Evolutionary conservation across 35 echinoderm and acorn worm genomes (phyloP), one percentile per base, ranked within the genome.

Genomic region (Lytechinus variegatus): DNA sequence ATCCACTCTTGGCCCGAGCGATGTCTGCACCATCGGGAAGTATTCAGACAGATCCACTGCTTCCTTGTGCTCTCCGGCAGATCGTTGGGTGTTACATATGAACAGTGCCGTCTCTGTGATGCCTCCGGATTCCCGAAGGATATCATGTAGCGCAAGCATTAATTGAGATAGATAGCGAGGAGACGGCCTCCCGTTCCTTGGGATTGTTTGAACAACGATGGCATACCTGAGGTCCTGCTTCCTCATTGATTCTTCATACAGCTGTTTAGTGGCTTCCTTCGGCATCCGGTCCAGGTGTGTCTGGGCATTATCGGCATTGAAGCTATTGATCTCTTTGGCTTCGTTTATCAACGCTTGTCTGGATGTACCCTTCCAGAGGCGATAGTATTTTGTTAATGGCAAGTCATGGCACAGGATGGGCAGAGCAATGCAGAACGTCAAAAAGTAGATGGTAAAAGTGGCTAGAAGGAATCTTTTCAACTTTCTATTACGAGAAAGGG

Each of bases 81-180:
- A 28, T 12, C 21, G 27, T 54, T 99, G 86, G 33, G 96, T 96
- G 87, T 97, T 97, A 61, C 98, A 99, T 53, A 99, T 97, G 93
- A 99, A 99, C 28, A 97, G 9, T 9, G 95, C 61, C 14, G 87
- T 95, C 19, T 96, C 89, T 51, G 92, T 51, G 9, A 56, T 13
- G 10, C 86, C 94, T 52, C 95, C 51, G 5, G 79, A 60, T 33
- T 61, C 33, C 28, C 10, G 9, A 2, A 99, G 53, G 14, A 87
- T 55, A 28, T 95, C 54, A 52, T 99, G 96, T 28, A 99, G 55
- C 14, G 86, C 51, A 0, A 95, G 92, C 94, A 99, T 96, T 3
- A 97, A 95, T 86, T 99, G 98, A 13, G 98, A 97, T 21, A 99
- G 90, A 54, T 99, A 99, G 56, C 86, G 95, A 12, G 87, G 97